A percentile compares a stretch with the other conserved stretches of the same genome.
Evolutionary conservation across 2,888 invertebrate genomes (phyloP).

Genomic region (Geophilus truncorum): DNA sequence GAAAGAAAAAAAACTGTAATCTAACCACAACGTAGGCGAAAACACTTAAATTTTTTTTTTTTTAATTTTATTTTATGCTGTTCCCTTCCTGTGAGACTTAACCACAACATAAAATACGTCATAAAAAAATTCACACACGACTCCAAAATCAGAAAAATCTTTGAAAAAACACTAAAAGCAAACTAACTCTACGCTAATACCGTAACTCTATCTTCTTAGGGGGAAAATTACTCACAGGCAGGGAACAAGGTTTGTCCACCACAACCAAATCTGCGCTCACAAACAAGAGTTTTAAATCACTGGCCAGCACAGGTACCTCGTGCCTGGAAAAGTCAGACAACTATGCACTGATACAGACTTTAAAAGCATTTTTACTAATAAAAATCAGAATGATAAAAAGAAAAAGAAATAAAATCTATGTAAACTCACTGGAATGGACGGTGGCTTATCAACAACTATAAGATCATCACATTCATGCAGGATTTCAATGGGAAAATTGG

Average conservation of each 20-base stretch:
- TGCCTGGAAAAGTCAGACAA: constrained; percentile 42
- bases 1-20: not conserved
- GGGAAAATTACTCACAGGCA: constrained; percentile 44
- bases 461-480: constrained; percentile 97
- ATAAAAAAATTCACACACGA: not conserved
- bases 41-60: not conserved
- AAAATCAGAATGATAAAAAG: not conserved
- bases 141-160: not conserved
- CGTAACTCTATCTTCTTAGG: not conserved
- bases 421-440: constrained; percentile 90
- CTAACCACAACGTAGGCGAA: not conserved
- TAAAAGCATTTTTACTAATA: not conserved
- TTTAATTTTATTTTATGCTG: not conserved
- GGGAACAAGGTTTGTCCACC: constrained; percentile 50
- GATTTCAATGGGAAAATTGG: constrained; percentile 92
- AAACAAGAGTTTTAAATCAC: constrained; percentile 48
- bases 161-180: not conserved
- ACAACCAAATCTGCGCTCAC: constrained; percentile 52
- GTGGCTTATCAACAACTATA: constrained; percentile 99
- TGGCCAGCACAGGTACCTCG: constrained; percentile 48
- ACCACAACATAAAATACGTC: not conserved
- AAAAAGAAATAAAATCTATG: not conserved
- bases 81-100: constrained; percentile 5
- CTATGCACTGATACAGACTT: not conserved
- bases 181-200: not conserved